Evolutionary conservation across 2,113 vertebrate genomes (phyloP).

Genomic region (Siniperca knerii): DNA sequence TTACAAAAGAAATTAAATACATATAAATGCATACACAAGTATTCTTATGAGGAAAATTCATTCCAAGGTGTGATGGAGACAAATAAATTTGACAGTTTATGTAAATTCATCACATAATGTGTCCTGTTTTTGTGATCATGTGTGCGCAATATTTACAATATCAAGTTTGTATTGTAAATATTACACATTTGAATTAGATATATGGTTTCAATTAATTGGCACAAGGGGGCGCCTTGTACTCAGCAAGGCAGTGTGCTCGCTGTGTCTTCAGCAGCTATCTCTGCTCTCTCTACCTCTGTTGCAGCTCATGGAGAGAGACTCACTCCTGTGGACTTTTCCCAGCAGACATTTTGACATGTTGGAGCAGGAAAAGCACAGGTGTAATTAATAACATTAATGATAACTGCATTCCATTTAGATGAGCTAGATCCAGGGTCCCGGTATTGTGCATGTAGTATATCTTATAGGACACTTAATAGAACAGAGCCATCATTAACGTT

Average conservation of each 20-base stretch:
- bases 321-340: neutral
- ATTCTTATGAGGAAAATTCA: constrained; percentile 28
- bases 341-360: neutral
- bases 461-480: neutral
- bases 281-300: neutral
- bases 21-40: constrained; percentile 21
- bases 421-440: neutral
- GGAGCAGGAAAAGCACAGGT: neutral
- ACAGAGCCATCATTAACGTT: neutral
- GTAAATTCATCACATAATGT: neutral
- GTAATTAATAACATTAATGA: neutral
- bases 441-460: neutral
- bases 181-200: neutral
- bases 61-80: constrained; percentile 15
- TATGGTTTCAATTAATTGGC: neutral
- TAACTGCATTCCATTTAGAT: neutral
- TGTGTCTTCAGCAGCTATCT: neutral
- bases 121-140: constrained; percentile 15
- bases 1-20: constrained; percentile 41
- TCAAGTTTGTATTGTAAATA: neutral
- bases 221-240: constrained; percentile 21
- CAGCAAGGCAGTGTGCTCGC: neutral
- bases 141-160: neutral
- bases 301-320: neutral
- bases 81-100: constrained; percentile 62